These are phyloP conservation scores for Acanthurus lineatus DNA, from an alignment of 2,797 vertebrate species.

Conservation along the genomic window DNA sequence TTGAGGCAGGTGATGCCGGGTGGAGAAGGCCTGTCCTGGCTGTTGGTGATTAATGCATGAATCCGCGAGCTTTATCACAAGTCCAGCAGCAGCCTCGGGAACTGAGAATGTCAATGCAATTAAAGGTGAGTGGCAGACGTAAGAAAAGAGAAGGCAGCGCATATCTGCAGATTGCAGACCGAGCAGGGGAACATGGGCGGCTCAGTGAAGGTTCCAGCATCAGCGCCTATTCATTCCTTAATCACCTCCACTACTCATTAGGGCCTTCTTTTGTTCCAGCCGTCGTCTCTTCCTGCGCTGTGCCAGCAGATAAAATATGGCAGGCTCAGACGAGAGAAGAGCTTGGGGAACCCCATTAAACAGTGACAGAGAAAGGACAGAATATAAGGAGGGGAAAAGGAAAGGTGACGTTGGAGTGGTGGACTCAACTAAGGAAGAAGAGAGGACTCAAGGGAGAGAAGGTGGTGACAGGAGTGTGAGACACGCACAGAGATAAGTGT, in stretches of 20 bases:
- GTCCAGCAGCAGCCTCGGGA: constrained; percentile 74
- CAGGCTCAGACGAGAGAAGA: constrained; percentile 55
- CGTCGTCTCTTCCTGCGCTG: constrained; percentile 51
- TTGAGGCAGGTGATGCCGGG: constrained; percentile 64
- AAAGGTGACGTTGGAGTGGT: constrained; percentile 38
- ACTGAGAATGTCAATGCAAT: constrained; percentile 75
- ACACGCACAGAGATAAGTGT: constrained; percentile 14
- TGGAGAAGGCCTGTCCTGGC: constrained; percentile 41
- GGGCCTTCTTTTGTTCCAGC: constrained; percentile 78
- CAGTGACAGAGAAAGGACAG: constrained; percentile 47
- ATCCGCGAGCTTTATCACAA: constrained; percentile 75
- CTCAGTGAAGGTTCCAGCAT: constrained; percentile 62
- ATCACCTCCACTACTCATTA: constrained; percentile 84
- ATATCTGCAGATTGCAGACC: constrained; percentile 79
- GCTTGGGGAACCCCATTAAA: constrained; percentile 72
- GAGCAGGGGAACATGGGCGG: constrained; percentile 46
- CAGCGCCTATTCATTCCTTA: constrained; percentile 76
- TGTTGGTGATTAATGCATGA: constrained; percentile 74
- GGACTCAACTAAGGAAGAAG: constrained; percentile 47
- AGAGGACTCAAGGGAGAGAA: constrained; percentile 45
- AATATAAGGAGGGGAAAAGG: constrained; percentile 34
- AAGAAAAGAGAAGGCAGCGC: constrained; percentile 47
- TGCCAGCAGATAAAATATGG: constrained; percentile 75
- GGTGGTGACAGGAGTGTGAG: constrained; percentile 50
- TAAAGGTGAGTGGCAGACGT: constrained; percentile 68